A percentile compares a stretch with the other conserved stretches of the same genome.
Conservation (phyloP, 2,797 vertebrate species). For the Graptemys geographica region DNA sequence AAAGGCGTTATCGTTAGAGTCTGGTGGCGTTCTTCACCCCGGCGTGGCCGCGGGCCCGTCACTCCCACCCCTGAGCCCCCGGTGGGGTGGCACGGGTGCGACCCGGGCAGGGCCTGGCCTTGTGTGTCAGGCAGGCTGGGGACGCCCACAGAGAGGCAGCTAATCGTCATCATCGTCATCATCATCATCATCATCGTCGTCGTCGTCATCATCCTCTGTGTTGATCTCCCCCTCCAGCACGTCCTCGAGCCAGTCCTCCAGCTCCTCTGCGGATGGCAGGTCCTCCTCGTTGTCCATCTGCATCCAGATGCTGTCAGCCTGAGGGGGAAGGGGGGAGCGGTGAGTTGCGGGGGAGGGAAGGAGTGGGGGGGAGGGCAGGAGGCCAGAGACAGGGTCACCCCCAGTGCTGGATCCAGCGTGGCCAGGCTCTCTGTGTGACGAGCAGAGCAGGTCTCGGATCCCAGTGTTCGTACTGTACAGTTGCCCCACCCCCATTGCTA, state of each 20-base stretch:
- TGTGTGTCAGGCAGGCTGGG: neutral
- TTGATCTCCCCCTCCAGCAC: slow-evolving; percentile 91
- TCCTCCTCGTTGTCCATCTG: slow-evolving; percentile 93
- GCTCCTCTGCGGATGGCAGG: slow-evolving; percentile 88
- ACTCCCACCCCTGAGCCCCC: neutral
- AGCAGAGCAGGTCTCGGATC: neutral
- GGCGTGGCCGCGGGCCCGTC: neutral
- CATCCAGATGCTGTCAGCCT: slow-evolving; percentile 96
- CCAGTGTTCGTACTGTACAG: neutral
- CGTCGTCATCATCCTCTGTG: slow-evolving; percentile 87
- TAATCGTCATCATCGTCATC: slow-evolving; percentile 79
- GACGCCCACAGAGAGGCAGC: slow-evolving; percentile 5
- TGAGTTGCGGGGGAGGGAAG: neutral
- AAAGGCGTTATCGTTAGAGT: slow-evolving; percentile 32
- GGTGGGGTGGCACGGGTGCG: neutral
- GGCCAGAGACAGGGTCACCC: neutral
- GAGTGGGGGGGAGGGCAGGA: neutral
- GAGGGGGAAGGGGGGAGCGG: neutral
- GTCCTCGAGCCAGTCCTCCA: slow-evolving; percentile 92
- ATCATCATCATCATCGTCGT: slow-evolving; percentile 79
- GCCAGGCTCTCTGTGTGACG: too few relatives aligned
- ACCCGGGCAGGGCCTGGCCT: neutral
- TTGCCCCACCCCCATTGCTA: neutral
- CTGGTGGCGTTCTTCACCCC: neutral
- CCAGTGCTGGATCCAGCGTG: neutral